A percentile compares a stretch with the other conserved stretches of the same genome.
phyloP scores from a whole-genome alignment of 2,888 invertebrate species.

The Helleia helle region DNA sequence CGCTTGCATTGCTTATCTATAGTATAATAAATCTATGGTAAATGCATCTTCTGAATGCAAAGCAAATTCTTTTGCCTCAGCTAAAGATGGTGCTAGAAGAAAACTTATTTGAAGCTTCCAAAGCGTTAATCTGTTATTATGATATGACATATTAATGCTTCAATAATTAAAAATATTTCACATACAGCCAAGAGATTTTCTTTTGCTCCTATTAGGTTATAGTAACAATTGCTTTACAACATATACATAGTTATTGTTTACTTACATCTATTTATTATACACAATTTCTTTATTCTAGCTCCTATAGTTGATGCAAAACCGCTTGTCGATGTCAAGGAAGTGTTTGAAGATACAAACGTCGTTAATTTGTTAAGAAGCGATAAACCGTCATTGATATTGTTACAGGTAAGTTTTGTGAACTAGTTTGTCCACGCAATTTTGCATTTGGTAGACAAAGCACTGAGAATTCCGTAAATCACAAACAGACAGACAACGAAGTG shows the following conservation, averaged over 20 bases:
- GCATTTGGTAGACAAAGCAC: too few relatives aligned
- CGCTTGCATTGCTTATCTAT: too few relatives aligned
- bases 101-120: constrained; percentile 11
- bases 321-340: constrained; percentile 37
- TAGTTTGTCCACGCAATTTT: too few relatives aligned
- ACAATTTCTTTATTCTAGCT: constrained; percentile 22
- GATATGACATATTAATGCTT: too few relatives aligned
- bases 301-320: constrained; percentile 26
- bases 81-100: constrained; percentile 25
- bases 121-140: constrained; percentile 12
- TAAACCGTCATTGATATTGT: constrained; percentile 49
- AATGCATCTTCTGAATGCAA: constrained; percentile 16
- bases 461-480: too few relatives aligned
- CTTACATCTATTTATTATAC: neutral
- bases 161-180: too few relatives aligned
- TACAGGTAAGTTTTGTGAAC: constrained; percentile 39
- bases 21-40: too few relatives aligned
- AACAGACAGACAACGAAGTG: too few relatives aligned
- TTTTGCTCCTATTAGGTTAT: too few relatives aligned
- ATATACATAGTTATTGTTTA: too few relatives aligned
- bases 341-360: constrained; percentile 45
- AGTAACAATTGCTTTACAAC: too few relatives aligned
- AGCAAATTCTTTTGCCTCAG: constrained; percentile 27
- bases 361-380: constrained; percentile 44
- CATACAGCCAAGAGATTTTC: too few relatives aligned